Evolutionary conservation across 2,113 vertebrate genomes (phyloP).

Genomic region (Ciconia stormi): DNA sequence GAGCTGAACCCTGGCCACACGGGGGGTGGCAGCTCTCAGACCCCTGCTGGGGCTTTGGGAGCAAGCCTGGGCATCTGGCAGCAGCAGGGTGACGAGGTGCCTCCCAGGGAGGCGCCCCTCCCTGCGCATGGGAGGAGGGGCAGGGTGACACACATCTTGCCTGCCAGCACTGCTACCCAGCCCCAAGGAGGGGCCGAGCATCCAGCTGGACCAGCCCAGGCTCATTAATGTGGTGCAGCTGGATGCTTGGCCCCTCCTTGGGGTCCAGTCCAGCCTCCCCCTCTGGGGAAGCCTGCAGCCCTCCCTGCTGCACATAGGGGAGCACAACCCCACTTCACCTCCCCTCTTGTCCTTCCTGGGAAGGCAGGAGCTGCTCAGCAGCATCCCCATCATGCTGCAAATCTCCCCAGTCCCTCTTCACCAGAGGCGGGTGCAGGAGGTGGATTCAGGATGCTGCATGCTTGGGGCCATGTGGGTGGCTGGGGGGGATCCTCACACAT

Average conservation of each 20-base stretch:
- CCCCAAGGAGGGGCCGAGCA: background rate
- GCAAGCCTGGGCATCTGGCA: background rate
- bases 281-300: background rate
- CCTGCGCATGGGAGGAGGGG: background rate
- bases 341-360: background rate
- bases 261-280: background rate
- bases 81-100: background rate
- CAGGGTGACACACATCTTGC: background rate
- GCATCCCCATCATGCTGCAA: background rate
- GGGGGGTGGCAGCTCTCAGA: background rate
- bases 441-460: background rate
- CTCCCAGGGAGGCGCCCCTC: background rate
- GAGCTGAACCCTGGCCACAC: fast-evolving
- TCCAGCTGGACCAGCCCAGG: background rate
- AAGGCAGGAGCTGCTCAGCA: background rate
- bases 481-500: fast-evolving
- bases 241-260: fast-evolving
- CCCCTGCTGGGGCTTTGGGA: background rate
- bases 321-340: fast-evolving
- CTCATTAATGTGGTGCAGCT: background rate
- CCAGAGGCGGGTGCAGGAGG: background rate
- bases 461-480: background rate
- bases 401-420: background rate
- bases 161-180: background rate
- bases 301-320: fast-evolving